Base-by-base conservation (phyloP, 2,888 invertebrate species). In the Himalopsyche tibetana region DNA sequence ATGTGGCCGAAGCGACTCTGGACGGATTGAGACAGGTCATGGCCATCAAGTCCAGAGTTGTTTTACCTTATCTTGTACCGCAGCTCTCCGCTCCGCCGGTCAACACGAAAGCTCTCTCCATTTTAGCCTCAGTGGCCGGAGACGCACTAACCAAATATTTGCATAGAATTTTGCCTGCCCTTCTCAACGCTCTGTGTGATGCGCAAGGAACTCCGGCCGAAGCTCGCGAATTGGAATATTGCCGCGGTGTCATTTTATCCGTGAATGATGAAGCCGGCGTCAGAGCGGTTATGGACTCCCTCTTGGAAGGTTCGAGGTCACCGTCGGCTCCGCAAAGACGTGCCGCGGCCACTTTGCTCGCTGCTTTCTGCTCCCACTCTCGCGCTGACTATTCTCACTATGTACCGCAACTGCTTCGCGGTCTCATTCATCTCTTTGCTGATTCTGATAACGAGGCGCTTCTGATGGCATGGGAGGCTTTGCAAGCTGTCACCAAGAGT, bases 21-120 rank as follows among this genome's bases (percentile, higher is more conserved):
- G 99, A 99, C 91, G 99, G 99, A 36, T 94, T 99, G 89, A 95
- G 98, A 86, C 99, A 99, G 94, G 97, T 99, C 69, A 98, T 99
- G 98, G 96, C 97, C 17, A 97, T 99, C 86, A 99, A 99, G 93
- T 98, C 98, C 0, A 95, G 97, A 89, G 98, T 98, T 0, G 99
- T 99, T 85, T 93, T 99, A 89, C 99, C 99, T 0, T 99, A 99
- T 92, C 94, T 99, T 88, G 96, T 99, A 88, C 99, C 99, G 5
- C 97, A 98, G 93, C 93, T 99, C 90, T 98, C 98, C 0, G 95
- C 96, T 9, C 94, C 95, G 8, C 98, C 98, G 36, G 96, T 98
- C 9, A 98, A 99, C 92, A 97, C 99, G 17, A 97, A 97, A 92
- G 99, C 99, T 0, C 93, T 99, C 85, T 97, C 99, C 0, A 97